Evolutionary conservation across 2,113 vertebrate species (phyloP).

Genomic region (Cryptomyrus ogoouensis): DNA sequence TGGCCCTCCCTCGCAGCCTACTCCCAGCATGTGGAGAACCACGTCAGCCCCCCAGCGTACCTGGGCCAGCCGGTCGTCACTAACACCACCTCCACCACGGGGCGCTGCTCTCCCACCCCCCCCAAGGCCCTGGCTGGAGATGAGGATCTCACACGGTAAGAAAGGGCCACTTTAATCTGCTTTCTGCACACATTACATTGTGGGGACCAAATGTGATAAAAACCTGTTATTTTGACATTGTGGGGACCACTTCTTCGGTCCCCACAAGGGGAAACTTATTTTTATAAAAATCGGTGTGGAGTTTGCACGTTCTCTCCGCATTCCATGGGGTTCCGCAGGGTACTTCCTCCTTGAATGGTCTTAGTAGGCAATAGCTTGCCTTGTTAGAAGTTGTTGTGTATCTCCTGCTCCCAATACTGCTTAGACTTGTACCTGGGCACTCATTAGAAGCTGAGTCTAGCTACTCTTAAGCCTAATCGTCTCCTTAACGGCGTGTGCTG

Average conservation of each 20-base stretch:
- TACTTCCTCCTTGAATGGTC: background rate
- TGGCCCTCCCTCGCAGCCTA: conserved; percentile 62
- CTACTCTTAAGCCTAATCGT: background rate
- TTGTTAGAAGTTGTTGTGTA: background rate
- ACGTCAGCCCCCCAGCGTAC: conserved; percentile 77
- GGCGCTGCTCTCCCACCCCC: conserved; percentile 75
- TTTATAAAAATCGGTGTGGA: background rate
- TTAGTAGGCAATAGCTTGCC: background rate
- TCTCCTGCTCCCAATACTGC: background rate
- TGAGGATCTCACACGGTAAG: conserved; percentile 83
- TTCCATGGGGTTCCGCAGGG: background rate
- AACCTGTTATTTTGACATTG: background rate
- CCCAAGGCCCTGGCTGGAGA: conserved; percentile 78
- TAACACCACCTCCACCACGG: conserved; percentile 36
- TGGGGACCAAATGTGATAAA: background rate
- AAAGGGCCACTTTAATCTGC: background rate
- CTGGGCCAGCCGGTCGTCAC: conserved; percentile 67
- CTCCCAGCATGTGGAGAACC: conserved; percentile 84
- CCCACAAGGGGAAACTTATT: background rate
- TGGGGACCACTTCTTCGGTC: background rate
- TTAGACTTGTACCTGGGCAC: background rate
- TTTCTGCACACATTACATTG: background rate
- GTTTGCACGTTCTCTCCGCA: background rate
- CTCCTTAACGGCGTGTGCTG: background rate
- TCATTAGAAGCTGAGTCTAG: background rate